phyloP scores from a whole-genome alignment of 2,113 vertebrate species.

The Ariopsis seemanni region DNA sequence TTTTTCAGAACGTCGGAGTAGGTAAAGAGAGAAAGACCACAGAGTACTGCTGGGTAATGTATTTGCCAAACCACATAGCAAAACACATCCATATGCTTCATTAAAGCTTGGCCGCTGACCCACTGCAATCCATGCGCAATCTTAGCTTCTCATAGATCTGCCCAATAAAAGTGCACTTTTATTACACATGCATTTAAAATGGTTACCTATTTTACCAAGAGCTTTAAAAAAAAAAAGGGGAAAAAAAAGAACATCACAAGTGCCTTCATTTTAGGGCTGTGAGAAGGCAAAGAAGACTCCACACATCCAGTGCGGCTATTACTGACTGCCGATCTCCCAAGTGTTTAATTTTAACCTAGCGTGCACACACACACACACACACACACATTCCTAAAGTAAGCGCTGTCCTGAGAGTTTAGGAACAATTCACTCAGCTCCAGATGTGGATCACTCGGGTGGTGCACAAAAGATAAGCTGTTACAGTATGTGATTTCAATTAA shows the following conservation, averaged over 20 bases:
- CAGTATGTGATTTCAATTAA: conserved; percentile 54
- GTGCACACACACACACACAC: conserved; percentile 11
- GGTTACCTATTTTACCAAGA: conserved; percentile 25
- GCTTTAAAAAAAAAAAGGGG: not conserved
- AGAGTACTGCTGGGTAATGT: conserved; percentile 39
- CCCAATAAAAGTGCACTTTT: conserved; percentile 17
- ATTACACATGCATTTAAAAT: conserved; percentile 33
- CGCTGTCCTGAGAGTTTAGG: not conserved
- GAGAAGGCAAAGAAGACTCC: conserved; percentile 7
- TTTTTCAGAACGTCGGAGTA: conserved; percentile 20
- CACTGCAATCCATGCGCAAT: conserved; percentile 17
- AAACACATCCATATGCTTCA: conserved; percentile 55
- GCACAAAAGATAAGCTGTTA: conserved; percentile 51
- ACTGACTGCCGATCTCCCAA: not conserved
- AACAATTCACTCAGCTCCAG: conserved; percentile 14
- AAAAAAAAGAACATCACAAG: conserved; percentile 3
- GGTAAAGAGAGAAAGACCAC: conserved; percentile 37
- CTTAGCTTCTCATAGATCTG: conserved; percentile 31
- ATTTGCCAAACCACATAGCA: conserved; percentile 51
- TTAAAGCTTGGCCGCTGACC: conserved; percentile 38
- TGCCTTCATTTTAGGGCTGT: not conserved
- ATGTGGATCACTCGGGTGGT: conserved; percentile 20
- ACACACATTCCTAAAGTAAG: not conserved
- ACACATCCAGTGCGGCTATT: not conserved
- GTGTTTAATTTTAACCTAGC: conserved; percentile 20